Conservation (phyloP, 2,888 invertebrate species). For the Drosophila kuntzei region DNA sequence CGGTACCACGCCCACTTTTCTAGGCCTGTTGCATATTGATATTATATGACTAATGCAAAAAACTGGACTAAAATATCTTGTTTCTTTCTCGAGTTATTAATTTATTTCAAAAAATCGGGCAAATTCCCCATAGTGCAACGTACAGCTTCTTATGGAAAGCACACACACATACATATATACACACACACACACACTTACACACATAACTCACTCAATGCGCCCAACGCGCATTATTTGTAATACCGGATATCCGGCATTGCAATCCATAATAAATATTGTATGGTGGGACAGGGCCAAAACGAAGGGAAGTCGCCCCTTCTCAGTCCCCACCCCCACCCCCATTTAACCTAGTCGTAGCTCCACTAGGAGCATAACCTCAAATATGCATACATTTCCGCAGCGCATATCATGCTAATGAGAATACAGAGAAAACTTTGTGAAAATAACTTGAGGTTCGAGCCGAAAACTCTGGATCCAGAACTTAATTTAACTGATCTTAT, state of each 20-base stretch:
- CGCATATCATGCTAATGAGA: slow-evolving; percentile 27
- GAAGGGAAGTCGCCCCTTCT: background rate
- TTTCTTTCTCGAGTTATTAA: too few species aligned
- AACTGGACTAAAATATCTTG: too few species aligned
- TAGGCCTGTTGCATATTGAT: too few species aligned
- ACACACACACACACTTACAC: background rate
- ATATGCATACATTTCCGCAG: slow-evolving; percentile 51
- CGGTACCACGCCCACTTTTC: too few species aligned
- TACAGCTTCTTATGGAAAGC: slow-evolving; percentile 3
- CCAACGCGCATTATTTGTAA: slow-evolving; percentile 59
- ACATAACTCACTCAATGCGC: slow-evolving; percentile 51
- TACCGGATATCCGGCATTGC: slow-evolving; percentile 61
- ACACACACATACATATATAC: background rate
- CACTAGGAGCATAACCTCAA: slow-evolving; percentile 31
- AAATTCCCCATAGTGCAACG: too few species aligned
- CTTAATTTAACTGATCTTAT: slow-evolving; percentile 9
- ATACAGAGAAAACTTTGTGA: slow-evolving; percentile 19
- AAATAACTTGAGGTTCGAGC: slow-evolving; percentile 10
- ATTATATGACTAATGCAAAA: too few species aligned
- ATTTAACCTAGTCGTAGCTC: background rate
- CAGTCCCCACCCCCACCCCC: background rate
- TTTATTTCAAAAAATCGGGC: too few species aligned
- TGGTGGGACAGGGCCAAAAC: slow-evolving; percentile 17
- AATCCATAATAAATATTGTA: slow-evolving; percentile 62
- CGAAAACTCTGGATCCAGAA: background rate